These are phyloP conservation scores for Aelia acuminata DNA, from an alignment of 2,888 invertebrate species.

Conservation along the genomic window DNA sequence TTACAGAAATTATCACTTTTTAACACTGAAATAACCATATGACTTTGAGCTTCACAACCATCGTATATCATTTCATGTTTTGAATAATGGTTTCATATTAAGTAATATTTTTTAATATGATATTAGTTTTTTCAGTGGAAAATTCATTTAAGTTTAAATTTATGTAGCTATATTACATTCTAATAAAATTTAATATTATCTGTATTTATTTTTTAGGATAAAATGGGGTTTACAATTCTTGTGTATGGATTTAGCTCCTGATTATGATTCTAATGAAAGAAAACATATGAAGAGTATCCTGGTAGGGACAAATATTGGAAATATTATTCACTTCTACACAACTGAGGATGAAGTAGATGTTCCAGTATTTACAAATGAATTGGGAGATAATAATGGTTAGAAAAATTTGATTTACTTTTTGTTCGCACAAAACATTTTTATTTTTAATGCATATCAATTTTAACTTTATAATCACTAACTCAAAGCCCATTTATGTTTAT, in stretches of 20 bases:
- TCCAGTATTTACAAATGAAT: slow-evolving; percentile 46
- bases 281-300: slow-evolving; percentile 55
- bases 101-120: too few relatives aligned
- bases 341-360: slow-evolving; percentile 61
- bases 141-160: too few relatives aligned
- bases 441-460: too few relatives aligned
- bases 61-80: too few relatives aligned
- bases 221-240: slow-evolving; percentile 54
- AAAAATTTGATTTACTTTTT: neutral
- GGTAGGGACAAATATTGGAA: slow-evolving; percentile 66
- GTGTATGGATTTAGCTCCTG: slow-evolving; percentile 57
- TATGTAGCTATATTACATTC: too few relatives aligned
- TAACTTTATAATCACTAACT: too few relatives aligned
- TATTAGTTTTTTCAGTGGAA: too few relatives aligned
- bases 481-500: too few relatives aligned
- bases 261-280: neutral
- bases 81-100: too few relatives aligned
- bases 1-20: too few relatives aligned
- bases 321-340: slow-evolving; percentile 65
- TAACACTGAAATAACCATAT: too few relatives aligned
- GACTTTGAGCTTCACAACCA: too few relatives aligned
- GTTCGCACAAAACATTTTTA: neutral
- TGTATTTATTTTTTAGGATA: slow-evolving; percentile 7
- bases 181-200: neutral
- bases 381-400: neutral